Conservation (phyloP, 2,113 vertebrate species). For the Tachysurus vachellii region DNA sequence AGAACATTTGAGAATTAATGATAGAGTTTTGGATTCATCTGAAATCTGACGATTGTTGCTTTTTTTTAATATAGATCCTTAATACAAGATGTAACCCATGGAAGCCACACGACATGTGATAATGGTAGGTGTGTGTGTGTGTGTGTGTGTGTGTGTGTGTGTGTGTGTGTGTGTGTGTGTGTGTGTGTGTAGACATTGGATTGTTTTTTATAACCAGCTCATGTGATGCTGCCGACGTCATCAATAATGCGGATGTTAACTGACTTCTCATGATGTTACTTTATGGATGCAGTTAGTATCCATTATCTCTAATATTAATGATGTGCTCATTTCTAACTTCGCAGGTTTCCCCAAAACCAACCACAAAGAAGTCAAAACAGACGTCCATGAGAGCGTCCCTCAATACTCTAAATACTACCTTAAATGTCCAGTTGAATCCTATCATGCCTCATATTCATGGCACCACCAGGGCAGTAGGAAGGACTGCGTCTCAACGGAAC, state of each 20-base stretch:
- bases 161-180: no score
- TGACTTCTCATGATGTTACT: no score
- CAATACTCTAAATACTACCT: conserved; percentile 51
- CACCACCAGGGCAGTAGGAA: fast-evolving
- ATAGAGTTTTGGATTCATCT: background rate
- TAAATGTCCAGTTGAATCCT: conserved; percentile 57
- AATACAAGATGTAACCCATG: conserved; percentile 46
- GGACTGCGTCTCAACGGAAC: background rate
- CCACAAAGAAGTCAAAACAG: background rate
- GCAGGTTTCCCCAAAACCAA: no score
- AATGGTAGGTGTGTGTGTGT: background rate
- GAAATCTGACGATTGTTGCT: background rate
- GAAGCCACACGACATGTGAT: background rate
- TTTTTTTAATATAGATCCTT: conserved; percentile 43
- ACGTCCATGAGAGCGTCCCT: background rate
- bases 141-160: background rate
- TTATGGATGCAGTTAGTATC: no score
- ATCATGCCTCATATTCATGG: conserved; percentile 68
- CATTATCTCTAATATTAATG: no score
- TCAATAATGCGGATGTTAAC: no score
- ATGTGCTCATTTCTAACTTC: no score
- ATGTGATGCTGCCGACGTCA: no score
- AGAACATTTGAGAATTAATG: background rate
- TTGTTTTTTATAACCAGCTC: no score
- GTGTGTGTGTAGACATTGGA: no score